Conservation (phyloP, 2,113 vertebrate genomes). For the Aegithalos caudatus region DNA sequence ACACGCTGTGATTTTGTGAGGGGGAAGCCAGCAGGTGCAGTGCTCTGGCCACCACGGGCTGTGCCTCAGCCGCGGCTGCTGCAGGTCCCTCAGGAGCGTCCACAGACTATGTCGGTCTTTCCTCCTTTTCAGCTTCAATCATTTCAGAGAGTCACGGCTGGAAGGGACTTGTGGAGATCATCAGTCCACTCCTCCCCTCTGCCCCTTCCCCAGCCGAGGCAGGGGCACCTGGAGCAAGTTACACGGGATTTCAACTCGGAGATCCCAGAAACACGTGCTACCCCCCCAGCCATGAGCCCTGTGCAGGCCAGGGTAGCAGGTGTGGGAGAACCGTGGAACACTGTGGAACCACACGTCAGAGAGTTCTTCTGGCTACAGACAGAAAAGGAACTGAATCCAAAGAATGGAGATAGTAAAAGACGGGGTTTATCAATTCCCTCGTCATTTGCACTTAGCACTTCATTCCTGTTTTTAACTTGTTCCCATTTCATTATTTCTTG, state of each 20-base stretch:
- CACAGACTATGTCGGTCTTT: neutral
- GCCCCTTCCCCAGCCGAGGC: neutral
- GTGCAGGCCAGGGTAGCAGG: conserved; percentile 7
- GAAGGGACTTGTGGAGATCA: neutral
- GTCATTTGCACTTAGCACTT: neutral
- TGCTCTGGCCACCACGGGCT: neutral
- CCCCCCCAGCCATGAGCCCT: conserved; percentile 29
- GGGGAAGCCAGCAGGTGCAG: neutral
- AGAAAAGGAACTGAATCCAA: conserved; percentile 69
- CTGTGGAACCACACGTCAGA: conserved; percentile 70
- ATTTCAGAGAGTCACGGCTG: neutral
- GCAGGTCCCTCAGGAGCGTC: no score
- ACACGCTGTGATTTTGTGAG: neutral
- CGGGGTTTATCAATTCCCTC: rapidly evolving
- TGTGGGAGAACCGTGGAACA: conserved; percentile 52
- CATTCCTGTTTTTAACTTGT: neutral
- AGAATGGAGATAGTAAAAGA: conserved; percentile 30
- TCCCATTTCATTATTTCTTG: neutral
- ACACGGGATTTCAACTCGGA: neutral
- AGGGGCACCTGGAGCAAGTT: neutral
- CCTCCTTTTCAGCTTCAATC: neutral
- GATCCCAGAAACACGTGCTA: neutral
- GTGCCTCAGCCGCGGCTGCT: neutral
- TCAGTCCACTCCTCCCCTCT: rapidly evolving
- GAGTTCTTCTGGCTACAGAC: conserved; percentile 68